Percentiles rank a stretch among this genome's conserved stretches.
Conservation (phyloP, 2,113 vertebrate species). For the Saimiri boliviensis region DNA sequence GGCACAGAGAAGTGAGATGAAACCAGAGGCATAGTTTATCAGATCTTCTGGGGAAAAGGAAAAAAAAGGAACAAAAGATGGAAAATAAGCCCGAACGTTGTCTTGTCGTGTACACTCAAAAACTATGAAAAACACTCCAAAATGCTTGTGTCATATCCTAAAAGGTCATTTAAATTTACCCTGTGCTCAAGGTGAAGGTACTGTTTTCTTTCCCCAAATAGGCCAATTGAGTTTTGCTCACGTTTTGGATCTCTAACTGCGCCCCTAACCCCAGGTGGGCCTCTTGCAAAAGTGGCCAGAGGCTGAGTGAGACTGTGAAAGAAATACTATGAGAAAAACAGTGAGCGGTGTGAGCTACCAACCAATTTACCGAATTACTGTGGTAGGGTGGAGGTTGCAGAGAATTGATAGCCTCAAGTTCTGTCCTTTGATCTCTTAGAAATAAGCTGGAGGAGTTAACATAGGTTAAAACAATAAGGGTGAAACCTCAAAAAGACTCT, state of each 20-base stretch:
- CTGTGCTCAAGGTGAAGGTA: background rate
- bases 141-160: background rate
- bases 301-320: background rate
- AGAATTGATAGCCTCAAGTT: background rate
- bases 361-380: background rate
- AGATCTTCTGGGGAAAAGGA: background rate
- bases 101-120: background rate
- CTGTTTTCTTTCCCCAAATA: background rate
- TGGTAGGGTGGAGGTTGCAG: background rate
- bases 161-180: background rate
- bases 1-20: background rate
- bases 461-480: background rate
- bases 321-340: background rate
- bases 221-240: background rate
- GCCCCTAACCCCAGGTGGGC: background rate
- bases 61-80: background rate
- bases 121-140: background rate
- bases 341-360: background rate
- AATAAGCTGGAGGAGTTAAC: background rate
- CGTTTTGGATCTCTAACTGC: background rate
- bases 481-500: background rate
- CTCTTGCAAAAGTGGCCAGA: conserved; percentile 6
- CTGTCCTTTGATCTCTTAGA: background rate
- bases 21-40: conserved; percentile 19
- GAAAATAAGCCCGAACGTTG: background rate